Evolutionary conservation across 2,113 vertebrate genomes (phyloP).

Genomic region (Elgaria multicarinata): DNA sequence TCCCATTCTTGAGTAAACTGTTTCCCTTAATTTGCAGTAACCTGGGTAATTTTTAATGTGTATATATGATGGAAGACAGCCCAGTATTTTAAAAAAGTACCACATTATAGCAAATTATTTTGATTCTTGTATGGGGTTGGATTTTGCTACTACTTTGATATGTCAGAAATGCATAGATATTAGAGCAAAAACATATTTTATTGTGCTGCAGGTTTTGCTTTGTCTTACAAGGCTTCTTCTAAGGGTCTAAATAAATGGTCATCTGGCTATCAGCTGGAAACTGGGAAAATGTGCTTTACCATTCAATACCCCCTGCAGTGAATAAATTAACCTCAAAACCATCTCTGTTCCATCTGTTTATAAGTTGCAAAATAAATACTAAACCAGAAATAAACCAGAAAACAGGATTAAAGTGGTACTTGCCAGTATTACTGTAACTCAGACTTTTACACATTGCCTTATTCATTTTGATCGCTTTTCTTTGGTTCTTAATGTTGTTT

Average conservation of each 20-base stretch:
- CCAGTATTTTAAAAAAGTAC: constrained; percentile 26
- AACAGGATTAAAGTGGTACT: neutral
- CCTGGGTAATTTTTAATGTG: neutral
- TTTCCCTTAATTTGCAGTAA: constrained; percentile 22
- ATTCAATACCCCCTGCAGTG: constrained; percentile 24
- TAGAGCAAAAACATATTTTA: neutral
- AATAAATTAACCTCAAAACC: constrained; percentile 28
- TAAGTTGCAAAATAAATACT: neutral
- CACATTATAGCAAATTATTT: constrained; percentile 4
- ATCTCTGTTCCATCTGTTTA: constrained; percentile 10
- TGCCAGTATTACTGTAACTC: neutral
- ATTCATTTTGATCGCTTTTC: neutral
- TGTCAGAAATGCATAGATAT: constrained; percentile 1
- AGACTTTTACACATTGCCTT: neutral
- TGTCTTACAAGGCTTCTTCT: constrained; percentile 11
- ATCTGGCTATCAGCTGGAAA: constrained; percentile 34
- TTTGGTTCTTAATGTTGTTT: neutral
- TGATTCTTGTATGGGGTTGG: neutral
- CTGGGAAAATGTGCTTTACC: constrained; percentile 8
- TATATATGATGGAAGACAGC: constrained; percentile 4
- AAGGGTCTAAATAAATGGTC: constrained; percentile 7
- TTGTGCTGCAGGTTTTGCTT: neutral
- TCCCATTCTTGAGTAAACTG: neutral
- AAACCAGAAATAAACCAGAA: constrained; percentile 1
- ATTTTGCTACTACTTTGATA: neutral